Percentiles rank a stretch among this genome's conserved stretches.
These are phyloP conservation scores for Rhagologus leucostigma DNA, from an alignment of 2,113 vertebrate genomes.

Conservation along the genomic window DNA sequence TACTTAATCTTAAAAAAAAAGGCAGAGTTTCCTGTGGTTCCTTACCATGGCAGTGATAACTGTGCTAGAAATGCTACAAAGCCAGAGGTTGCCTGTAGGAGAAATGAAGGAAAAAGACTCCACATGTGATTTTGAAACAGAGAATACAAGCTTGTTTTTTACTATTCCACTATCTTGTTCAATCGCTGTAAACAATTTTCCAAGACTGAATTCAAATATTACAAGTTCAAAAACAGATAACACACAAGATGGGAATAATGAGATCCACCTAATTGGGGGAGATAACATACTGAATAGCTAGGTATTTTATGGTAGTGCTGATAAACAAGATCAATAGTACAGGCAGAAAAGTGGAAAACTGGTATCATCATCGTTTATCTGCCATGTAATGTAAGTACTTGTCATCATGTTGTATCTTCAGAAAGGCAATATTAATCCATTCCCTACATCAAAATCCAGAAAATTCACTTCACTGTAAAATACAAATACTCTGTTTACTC, in stretches of 20 bases:
- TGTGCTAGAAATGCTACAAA: neutral
- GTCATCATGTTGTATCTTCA: conserved; percentile 12
- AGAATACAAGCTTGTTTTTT: neutral
- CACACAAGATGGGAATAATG: conserved; percentile 14
- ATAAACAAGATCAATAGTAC: conserved; percentile 51
- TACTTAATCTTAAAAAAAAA: neutral
- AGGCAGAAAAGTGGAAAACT: conserved; percentile 50
- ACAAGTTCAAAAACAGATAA: conserved; percentile 37
- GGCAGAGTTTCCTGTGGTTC: neutral
- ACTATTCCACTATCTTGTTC: neutral
- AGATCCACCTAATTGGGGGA: conserved; percentile 4
- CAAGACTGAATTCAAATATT: neutral
- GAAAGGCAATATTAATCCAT: neutral
- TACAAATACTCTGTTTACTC: conserved; percentile 6
- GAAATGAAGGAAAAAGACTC: neutral
- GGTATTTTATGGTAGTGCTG: conserved; percentile 28
- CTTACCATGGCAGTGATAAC: neutral
- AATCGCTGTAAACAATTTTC: neutral
- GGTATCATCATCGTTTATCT: conserved; percentile 18
- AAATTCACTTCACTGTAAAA: neutral
- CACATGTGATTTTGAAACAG: neutral
- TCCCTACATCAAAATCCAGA: neutral
- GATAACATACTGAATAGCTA: conserved; percentile 27
- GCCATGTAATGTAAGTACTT: conserved; percentile 28
- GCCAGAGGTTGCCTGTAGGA: neutral